Evolutionary conservation across 1,140 invertebrate species (phyloP).

Genomic region (Hirudo medicinalis): DNA sequence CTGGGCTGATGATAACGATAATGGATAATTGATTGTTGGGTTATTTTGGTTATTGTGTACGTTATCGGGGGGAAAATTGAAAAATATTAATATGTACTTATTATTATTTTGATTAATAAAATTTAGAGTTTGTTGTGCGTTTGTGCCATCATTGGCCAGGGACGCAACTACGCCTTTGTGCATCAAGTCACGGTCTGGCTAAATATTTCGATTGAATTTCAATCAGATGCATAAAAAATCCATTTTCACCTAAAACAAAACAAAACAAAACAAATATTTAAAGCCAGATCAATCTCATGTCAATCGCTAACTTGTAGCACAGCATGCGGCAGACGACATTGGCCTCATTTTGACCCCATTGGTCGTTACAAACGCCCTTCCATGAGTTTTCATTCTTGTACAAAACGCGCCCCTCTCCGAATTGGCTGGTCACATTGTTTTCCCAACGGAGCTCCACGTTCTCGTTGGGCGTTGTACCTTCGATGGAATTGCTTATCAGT

Average conservation of each 20-base stretch:
- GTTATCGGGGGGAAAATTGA: no score
- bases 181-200: no score
- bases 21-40: background rate
- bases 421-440: background rate
- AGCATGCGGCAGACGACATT: constrained; percentile 65
- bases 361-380: constrained; percentile 67
- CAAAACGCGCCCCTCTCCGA: constrained; percentile 55
- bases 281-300: background rate
- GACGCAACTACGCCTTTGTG: no score
- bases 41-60: no score
- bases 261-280: background rate
- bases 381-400: constrained; percentile 55
- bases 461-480: constrained; percentile 20
- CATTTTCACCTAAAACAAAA: background rate
- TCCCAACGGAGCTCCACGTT: constrained; percentile 3
- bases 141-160: no score
- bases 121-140: no score
- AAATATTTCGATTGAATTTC: background rate
- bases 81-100: no score
- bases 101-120: no score
- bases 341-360: constrained; percentile 54
- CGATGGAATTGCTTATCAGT: background rate
- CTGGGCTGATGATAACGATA: constrained; percentile 10
- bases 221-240: background rate
- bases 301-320: constrained; percentile 42